Conservation (phyloP, 2,113 vertebrate genomes). For the Myrmecobius fasciatus region DNA sequence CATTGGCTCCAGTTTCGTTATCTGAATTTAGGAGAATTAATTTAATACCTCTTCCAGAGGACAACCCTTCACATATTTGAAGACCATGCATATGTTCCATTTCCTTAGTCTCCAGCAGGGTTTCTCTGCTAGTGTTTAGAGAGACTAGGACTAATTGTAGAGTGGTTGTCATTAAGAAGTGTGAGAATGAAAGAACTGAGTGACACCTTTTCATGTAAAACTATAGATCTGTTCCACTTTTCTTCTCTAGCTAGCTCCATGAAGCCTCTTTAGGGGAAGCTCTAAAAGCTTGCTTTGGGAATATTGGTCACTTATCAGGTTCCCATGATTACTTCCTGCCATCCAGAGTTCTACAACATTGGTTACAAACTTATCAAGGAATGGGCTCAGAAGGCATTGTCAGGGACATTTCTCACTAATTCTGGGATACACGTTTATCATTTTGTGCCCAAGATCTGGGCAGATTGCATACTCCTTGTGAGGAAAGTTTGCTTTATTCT, state of each 20-base stretch:
- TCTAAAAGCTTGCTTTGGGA: not conserved
- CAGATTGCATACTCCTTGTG: not conserved
- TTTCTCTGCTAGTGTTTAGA: not conserved
- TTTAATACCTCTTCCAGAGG: not conserved
- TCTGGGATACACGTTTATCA: not conserved
- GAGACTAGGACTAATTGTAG: not conserved
- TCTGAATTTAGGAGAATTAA: not conserved
- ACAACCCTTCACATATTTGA: not conserved
- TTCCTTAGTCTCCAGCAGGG: not conserved
- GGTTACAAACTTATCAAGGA: not conserved
- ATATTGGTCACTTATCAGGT: not conserved
- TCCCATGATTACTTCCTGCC: not conserved
- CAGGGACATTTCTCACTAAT: not conserved
- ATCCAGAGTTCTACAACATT: not conserved
- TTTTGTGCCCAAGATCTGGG: not conserved
- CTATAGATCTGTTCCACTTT: not conserved
- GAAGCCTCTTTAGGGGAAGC: not conserved
- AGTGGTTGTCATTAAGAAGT: not conserved
- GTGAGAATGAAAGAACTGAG: not conserved
- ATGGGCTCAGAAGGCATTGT: not conserved
- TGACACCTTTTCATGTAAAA: not conserved
- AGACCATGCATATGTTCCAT: not conserved
- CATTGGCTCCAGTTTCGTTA: not conserved
- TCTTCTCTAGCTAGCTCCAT: not conserved
- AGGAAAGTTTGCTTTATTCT: not conserved